Evolutionary conservation across 2,888 invertebrate species (phyloP).

Genomic region (Eupithecia subfuscata): DNA sequence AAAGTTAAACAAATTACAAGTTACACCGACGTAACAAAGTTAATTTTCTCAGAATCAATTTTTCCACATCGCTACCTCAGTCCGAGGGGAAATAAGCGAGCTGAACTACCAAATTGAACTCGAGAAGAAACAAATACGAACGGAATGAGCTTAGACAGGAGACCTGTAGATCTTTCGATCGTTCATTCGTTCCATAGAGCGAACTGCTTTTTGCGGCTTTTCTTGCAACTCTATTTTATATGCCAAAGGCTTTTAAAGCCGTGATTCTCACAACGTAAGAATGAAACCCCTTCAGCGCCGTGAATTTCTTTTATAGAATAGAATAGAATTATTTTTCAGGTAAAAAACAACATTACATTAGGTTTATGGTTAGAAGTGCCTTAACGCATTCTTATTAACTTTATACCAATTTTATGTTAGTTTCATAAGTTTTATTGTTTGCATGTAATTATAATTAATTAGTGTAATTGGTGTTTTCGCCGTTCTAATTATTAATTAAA

Average conservation of each 20-base stretch:
- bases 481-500: no score
- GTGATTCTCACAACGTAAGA: no score
- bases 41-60: slow-evolving; percentile 47
- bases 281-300: no score
- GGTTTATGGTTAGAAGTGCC: no score
- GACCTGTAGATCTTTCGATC: neutral
- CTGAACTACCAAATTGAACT: slow-evolving; percentile 64
- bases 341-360: no score
- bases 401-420: no score
- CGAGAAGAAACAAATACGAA: slow-evolving; percentile 45
- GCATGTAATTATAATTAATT: no score
- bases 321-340: no score
- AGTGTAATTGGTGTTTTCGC: no score
- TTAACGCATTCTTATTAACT: no score
- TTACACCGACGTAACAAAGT: slow-evolving; percentile 7
- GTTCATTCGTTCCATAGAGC: neutral
- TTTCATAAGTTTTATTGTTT: no score
- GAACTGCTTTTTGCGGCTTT: neutral
- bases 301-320: no score
- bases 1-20: slow-evolving; percentile 6
- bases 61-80: slow-evolving; percentile 36
- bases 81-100: slow-evolving; percentile 68
- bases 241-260: neutral
- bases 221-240: neutral
- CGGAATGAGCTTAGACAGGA: slow-evolving; percentile 31